A percentile compares a stretch with the other conserved stretches of the same genome.
phyloP scores from a whole-genome alignment of 2,888 invertebrate species.

The Ashinkailepas kermadecensis region DNA sequence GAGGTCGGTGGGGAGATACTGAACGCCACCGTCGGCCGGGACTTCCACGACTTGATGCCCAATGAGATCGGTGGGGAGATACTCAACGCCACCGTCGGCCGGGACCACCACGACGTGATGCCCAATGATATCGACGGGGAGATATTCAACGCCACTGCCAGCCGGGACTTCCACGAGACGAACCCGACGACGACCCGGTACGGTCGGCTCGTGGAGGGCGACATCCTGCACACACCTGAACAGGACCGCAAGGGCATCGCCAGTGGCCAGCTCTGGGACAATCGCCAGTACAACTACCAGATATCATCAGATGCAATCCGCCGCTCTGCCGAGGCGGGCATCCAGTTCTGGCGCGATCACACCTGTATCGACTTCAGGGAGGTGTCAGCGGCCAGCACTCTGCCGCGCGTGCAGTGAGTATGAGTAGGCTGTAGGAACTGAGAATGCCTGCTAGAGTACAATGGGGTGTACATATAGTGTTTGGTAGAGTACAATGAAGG shows the following conservation, averaged over 20 bases:
- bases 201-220: conserved; percentile 13
- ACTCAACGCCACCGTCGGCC: too few species aligned
- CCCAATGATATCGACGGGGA: too few species aligned
- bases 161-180: conserved; percentile 8
- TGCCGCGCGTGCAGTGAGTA: background rate
- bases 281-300: background rate
- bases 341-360: conserved; percentile 6
- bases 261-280: background rate
- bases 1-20: too few species aligned
- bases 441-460: too few species aligned
- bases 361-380: background rate
- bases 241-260: conserved; percentile 1
- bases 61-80: too few species aligned
- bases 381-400: background rate
- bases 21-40: background rate
- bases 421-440: too few species aligned
- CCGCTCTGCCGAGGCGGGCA: background rate
- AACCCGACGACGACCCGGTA: background rate
- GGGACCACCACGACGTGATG: too few species aligned
- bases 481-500: too few species aligned
- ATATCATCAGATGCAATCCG: background rate
- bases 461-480: too few species aligned
- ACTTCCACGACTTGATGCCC: background rate
- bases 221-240: background rate
- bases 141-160: too few species aligned